Evolutionary conservation across 2,888 invertebrate genomes (phyloP), one percentile per base, ranked within the genome.

Genomic region (Andrena praecox): DNA sequence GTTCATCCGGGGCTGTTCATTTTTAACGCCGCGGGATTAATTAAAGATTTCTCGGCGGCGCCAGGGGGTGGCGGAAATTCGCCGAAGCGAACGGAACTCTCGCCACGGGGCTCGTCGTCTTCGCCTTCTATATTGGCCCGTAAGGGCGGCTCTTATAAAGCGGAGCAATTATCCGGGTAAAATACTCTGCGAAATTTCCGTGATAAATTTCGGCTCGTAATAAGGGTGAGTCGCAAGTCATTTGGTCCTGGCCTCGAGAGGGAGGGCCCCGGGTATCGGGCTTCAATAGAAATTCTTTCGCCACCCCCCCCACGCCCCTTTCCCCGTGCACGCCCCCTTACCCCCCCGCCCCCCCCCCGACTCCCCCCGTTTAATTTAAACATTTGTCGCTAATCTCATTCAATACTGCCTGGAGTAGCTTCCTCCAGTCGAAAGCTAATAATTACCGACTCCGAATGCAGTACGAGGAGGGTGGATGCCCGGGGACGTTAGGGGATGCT

Each of bases 161-260:
- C 90, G 89, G 74, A 85, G 89, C 90, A 91, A 92, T 91, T 91
- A 91, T 91, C 89, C 87, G 89, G 88, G 89, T 92, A 92, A 92
- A 92, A 91, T 91, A 92, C 91, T 92, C 89, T 79, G 84, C 74
- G 90, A 91, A 91, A 92, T 92, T 91, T 89, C 87, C 80, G 91
- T 91, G 90, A 92, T 92, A 92, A 92, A 92, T 92, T 91, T 91
- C 86, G 66, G 68, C 64, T 82, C 80, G 92, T 92, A 92, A 92
- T 92, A 92, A 92, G 92, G 92, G 92, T 91, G 92, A 91, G 89
- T 92, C 88, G 91, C 91, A 88, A 92, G 92, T 92, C 92, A 92
- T 92, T 92, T 91, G 92, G 89, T 78, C 78, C 81, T 72, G 74
- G 84, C 12, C n/a, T 78, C 80, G 77, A 56, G 56, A 56, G 80